Evolutionary conservation across 2,888 invertebrate genomes (phyloP), one percentile per base, ranked within the genome.

Genomic region (Drosophila meridiana): DNA sequence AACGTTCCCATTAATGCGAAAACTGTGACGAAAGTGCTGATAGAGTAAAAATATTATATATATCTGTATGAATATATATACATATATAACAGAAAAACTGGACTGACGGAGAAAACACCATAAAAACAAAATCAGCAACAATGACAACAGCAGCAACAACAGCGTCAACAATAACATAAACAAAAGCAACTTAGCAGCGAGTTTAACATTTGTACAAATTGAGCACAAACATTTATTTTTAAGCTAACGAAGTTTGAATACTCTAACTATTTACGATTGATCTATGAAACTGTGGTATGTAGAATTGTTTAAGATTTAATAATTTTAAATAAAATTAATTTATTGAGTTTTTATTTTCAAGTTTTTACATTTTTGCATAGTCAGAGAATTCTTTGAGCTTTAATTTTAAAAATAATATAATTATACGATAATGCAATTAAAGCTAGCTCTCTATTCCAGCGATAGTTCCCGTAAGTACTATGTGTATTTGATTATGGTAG

Each of bases 11-110:
- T 74, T 87, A 75, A 87, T 65, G 85, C 80, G 77, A 76, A 82
- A 76, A 87, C 82, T 78, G 75, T 83, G 78, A 88, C 73, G 75
- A 88, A 88, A 73, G 63, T 36, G 71, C 55, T 81, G 75, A 86
- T 83, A 86, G 78, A 83, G 76, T 60, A 61, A 55, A 78, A 83
- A 86, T 66, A 34, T 34, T 34, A 34, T 32, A 50, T 32, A 48
- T 30, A 30, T 30, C 8, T 14, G 8, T 30, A 45, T 26, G 2
- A 26, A 26, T 45, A 45, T 28, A 28, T 14, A 47, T 34, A 34
- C 1, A 34, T 20, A n/a, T 30, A 74, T 62, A 64, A 66, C 52
- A 69, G 32, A 58, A 53, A 53, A 69, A 68, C 65, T 70, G 53
- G 58, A 48, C 42, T 65, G 34, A 20, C 13, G 42, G 65, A 75